Evolutionary conservation across 2,797 vertebrate genomes (phyloP), one percentile per base, ranked within the genome.

Genomic region (Botia kubotai): DNA sequence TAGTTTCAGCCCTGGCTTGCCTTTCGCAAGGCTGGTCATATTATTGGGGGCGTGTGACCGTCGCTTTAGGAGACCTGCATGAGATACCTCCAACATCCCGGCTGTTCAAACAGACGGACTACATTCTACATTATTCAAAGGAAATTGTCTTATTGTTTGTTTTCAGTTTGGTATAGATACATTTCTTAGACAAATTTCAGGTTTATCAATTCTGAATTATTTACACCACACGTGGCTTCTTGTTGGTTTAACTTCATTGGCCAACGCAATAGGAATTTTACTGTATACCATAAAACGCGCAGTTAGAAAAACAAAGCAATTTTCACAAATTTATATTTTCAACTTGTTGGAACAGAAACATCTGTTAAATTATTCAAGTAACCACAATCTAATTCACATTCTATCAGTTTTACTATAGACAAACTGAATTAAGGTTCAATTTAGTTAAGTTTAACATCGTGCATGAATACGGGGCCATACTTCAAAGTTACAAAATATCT

Each of bases 51-150:
- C 29, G 6, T 2, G 74, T 79, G 78, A 81, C 16, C 60, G 80
- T 83, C 69, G 81, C 73, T 86, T 85, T 81, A 82, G 68, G 82
- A 83, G 69, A 77, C 36, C 68, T 48, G 74, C 79, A 86, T 81
- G 83, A 85, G 70, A 63, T 23, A 76, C 65, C 57, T 71, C 71
- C 76, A 84, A 82, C 75, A 79, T 82, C 68, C 75, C 39, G 36
- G 72, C 50, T 75, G 48, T 72, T 82, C 33, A 85, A 53, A 85
- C 71, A 85, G 72, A 82, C 66, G 23, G 63, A 43, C 17, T 48
- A n/a, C 43, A 19, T 60, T 60, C 55, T 60, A 71, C 33, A 75
- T 79, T 75, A 83, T 82, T 82, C 81, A 79, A 84, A 73, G 43
- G 60, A 63, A 80, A 79, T 81, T 71, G 60, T 83, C 65, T 66